Evolutionary conservation across 1,140 invertebrate species (phyloP).

Genomic region (Rhynchophorus ferrugineus): DNA sequence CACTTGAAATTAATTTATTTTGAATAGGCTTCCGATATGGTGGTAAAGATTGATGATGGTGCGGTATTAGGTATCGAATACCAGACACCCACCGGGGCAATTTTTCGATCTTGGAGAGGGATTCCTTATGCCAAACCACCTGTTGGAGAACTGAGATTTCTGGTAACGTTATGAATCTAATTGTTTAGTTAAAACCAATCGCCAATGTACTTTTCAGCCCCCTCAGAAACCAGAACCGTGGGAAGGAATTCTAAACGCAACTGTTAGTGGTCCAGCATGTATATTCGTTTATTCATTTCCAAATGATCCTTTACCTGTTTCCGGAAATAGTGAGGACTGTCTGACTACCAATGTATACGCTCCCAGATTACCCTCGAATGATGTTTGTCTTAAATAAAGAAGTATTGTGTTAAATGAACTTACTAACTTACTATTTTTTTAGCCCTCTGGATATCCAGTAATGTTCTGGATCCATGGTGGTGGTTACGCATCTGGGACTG

Average conservation of each 20-base stretch:
- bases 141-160: constrained; percentile 6
- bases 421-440: too few species aligned
- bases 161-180: too few species aligned
- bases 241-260: not conserved
- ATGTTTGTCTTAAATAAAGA: too few species aligned
- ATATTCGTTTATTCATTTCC: not conserved
- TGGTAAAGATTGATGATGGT: constrained; percentile 4
- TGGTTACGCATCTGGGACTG: constrained; percentile 3
- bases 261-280: not conserved
- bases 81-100: not conserved
- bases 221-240: not conserved
- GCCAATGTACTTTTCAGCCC: too few species aligned
- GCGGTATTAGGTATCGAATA: constrained; percentile 2
- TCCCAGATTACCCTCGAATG: too few species aligned
- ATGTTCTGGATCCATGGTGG: constrained; percentile 17
- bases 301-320: not conserved
- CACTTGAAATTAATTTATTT: too few species aligned
- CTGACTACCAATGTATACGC: constrained; percentile 14
- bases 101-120: constrained; percentile 5
- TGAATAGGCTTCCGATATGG: constrained; percentile 1
- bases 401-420: too few species aligned
- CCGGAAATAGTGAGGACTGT: constrained; percentile 14
- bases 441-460: too few species aligned
- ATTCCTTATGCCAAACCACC: constrained; percentile 13
- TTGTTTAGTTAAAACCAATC: too few species aligned